Conservation (phyloP, 1,140 invertebrate species). For the Drosophila repletoides region DNA sequence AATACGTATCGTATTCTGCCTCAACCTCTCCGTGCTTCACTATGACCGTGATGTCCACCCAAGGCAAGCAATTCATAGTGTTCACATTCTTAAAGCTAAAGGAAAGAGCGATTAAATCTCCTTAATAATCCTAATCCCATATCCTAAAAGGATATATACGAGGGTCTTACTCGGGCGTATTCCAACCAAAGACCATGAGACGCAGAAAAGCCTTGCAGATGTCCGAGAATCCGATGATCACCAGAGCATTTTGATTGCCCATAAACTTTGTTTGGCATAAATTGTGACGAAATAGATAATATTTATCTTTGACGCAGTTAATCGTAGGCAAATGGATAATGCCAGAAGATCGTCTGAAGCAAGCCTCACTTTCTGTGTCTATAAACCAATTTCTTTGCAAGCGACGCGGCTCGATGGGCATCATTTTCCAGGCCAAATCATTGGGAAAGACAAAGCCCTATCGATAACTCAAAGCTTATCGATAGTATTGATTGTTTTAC, state of each 20-base stretch:
- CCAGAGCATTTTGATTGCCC: constrained; percentile 17
- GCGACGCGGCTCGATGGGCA: constrained; percentile 59
- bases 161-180: constrained; percentile 37
- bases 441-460: constrained; percentile 43
- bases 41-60: constrained; percentile 51
- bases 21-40: constrained; percentile 43
- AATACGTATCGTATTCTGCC: constrained; percentile 44
- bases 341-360: neutral
- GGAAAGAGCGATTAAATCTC: neutral
- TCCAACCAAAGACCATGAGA: constrained; percentile 54
- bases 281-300: constrained; percentile 51
- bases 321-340: neutral
- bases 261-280: constrained; percentile 34
- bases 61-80: constrained; percentile 47
- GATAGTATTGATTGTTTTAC: no score
- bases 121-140: neutral
- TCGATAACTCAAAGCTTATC: no score
- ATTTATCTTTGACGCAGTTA: constrained; percentile 27
- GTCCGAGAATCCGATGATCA: constrained; percentile 49
- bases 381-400: constrained; percentile 48
- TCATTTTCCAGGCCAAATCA: constrained; percentile 52
- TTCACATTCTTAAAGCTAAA: constrained; percentile 29
- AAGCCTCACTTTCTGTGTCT: neutral
- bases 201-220: constrained; percentile 44
- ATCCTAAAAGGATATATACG: neutral